Base-by-base conservation (phyloP, 2,888 invertebrate species). In the Sialis lutaria region DNA sequence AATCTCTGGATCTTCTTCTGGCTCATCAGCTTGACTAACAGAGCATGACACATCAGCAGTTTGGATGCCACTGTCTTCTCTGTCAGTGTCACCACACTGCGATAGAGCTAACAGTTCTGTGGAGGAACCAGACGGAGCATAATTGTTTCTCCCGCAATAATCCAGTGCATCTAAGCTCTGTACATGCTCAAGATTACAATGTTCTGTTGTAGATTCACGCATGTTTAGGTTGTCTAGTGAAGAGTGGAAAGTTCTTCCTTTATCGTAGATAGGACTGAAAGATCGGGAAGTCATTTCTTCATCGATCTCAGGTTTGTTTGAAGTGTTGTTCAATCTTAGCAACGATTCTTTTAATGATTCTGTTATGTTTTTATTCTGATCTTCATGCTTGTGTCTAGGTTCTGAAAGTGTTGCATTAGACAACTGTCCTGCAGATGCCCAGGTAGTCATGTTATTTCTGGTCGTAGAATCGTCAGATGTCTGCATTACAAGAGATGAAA, bases 11-110 rank as follows among this genome's bases (percentile, higher is more conserved):
- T 63, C 62, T 57, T 81, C 81, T 46, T 75, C 75, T 13, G 78
- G 75, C 55, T 83, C 82, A 60, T 83, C 83, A 43, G 81, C 79
- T 56, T 83, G 83, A 56, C 75, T 75, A 22, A 76, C 75, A 33
- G 77, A 80, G 55, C 81, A 82, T 13, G 82, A 83, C 47, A 82
- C 85, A 59, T 83, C 79, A 3, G 84, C 83, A 5, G 83, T 80
- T 55, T 86, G 85, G 51, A 83, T 81, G 3, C 82, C 83, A 51
- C 81, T 82, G 58, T 87, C 86, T 64, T 87, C 86, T 39, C 78
- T 74, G 61, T 80, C 82, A 40, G 75, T 78, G 54, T 79, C 74
- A 51, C 72, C 73, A 49, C 69, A 60, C 47, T 58, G 53, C 7
- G 68, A 68, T 41, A 64, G 63, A 42, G 74, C 73, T 53, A 77